Percentiles rank a stretch among this genome's conserved stretches.
These are phyloP conservation scores for Auanema sp. DNA, from an alignment of 2,888 invertebrate genomes.

Conservation along the genomic window DNA sequence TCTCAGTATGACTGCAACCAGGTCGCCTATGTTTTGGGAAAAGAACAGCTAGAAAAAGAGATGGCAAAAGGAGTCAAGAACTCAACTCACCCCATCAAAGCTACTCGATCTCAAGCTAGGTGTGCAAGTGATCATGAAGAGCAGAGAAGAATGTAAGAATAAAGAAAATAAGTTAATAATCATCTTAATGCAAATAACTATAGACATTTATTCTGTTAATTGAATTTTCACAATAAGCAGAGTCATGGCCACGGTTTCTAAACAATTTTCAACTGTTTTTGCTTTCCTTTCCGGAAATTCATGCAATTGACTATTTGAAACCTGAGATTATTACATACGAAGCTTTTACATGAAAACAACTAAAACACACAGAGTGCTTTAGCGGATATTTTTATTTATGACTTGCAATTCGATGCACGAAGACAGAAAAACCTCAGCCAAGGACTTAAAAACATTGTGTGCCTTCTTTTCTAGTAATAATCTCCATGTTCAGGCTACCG, in stretches of 20 bases:
- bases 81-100: constrained; percentile 16
- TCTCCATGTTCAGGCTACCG: constrained; percentile 42
- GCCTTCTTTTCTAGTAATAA: constrained; percentile 31
- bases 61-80: not conserved
- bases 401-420: no score
- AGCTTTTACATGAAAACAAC: no score
- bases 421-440: no score
- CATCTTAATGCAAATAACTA: constrained; percentile 8
- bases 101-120: constrained; percentile 16
- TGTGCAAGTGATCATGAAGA: constrained; percentile 15
- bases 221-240: no score
- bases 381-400: no score
- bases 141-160: constrained; percentile 10
- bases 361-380: no score
- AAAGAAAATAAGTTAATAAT: constrained; percentile 15
- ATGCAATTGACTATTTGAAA: no score
- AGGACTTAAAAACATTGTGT: constrained; percentile 20
- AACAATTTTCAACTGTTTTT: no score
- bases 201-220: no score
- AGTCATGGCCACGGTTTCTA: no score
- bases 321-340: no score
- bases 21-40: constrained; percentile 22
- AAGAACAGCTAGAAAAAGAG: constrained; percentile 19
- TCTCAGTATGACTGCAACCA: constrained; percentile 16
- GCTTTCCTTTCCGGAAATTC: no score